Conservation (phyloP, 2,113 vertebrate species). For the Argyrosomus japonicus region DNA sequence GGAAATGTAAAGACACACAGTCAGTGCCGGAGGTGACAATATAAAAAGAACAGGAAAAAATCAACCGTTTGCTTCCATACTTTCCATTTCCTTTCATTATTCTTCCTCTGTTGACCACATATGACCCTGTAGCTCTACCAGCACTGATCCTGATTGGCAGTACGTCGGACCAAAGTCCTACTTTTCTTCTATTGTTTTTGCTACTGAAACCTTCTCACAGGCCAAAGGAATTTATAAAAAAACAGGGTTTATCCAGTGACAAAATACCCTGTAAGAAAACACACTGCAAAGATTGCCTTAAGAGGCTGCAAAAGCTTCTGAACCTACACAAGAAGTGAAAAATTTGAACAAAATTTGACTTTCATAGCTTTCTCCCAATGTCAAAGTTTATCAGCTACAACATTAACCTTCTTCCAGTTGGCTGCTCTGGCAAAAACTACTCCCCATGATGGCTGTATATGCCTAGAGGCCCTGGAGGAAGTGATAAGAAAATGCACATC, state of each 20-base stretch:
- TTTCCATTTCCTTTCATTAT: not conserved
- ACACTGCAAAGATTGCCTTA: not conserved
- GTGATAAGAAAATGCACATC: constrained; percentile 73
- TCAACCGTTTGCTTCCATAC: not conserved
- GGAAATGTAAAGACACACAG: not conserved
- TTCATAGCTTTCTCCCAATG: not conserved
- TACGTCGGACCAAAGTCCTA: constrained; percentile 49
- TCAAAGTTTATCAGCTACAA: not conserved
- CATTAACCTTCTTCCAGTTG: constrained; percentile 23
- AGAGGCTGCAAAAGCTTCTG: constrained; percentile 1
- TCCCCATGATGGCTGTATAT: constrained; percentile 5
- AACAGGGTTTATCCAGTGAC: constrained; percentile 25
- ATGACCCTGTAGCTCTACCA: constrained; percentile 3
- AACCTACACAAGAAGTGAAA: not conserved
- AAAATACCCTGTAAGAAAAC: too few species aligned
- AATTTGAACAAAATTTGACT: not conserved
- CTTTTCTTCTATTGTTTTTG: constrained; percentile 45
- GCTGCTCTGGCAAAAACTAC: constrained; percentile 6
- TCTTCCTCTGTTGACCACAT: not conserved
- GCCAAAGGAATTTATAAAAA: constrained; percentile 55
- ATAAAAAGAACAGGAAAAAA: not conserved
- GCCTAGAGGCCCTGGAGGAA: constrained; percentile 54
- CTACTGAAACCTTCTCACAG: constrained; percentile 36
- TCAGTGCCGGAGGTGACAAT: not conserved
- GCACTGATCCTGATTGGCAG: constrained; percentile 30